Evolutionary conservation across 2,113 vertebrate genomes (phyloP), one percentile per base, ranked within the genome.

Genomic region (Tenebrosternarchus preto): DNA sequence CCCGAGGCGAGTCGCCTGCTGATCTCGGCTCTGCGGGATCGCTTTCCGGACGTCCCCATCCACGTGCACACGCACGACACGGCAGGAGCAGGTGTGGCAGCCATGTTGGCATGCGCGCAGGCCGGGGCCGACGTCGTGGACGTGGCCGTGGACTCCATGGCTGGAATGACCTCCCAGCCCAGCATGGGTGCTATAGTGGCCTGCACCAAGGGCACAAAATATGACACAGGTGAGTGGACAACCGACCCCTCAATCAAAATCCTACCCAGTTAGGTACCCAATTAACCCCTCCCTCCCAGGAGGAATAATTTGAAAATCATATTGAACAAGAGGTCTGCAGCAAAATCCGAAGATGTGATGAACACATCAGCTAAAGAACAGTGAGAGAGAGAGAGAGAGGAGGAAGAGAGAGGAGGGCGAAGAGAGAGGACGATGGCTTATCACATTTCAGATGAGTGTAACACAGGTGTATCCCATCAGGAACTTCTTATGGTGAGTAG

Each of bases 151-250:
- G 97, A 98, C 82, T 94, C 96, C 27, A 98, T 98, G 97, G 93
- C 96, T 0, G 97, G 97, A 2, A 98, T 98, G 96, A 98, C 97
- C 0, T 98, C 97, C 0, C 97, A 98, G 86, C 97, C 97, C 78
- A 98, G 97, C 90, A 98, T 98, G 97, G 97, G 97, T 0, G 97
- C 97, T 61, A 82, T 98, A 4, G 97, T 98, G 78, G 97, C 96
- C 76, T 98, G 96, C 69, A 79, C 95, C 75, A 94, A 93, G 24
- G 94, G 96, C 36, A 97, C 95, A 0, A 83, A 94, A 16, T 87
- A 93, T 0, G 93, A 98, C 87, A 97, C 97, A 9, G 64, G 64
- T 36, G 31, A 67, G 64, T 67, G 29, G 29, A 67, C 6, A 17
- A 39, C 31, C 20, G 31, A 67, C 6, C 64, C 20, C 17, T 39